Percentiles rank a stretch among this genome's conserved stretches.
These are phyloP conservation scores for Ptyas mucosa DNA, from an alignment of 2,113 vertebrate genomes.

Conservation along the genomic window DNA sequence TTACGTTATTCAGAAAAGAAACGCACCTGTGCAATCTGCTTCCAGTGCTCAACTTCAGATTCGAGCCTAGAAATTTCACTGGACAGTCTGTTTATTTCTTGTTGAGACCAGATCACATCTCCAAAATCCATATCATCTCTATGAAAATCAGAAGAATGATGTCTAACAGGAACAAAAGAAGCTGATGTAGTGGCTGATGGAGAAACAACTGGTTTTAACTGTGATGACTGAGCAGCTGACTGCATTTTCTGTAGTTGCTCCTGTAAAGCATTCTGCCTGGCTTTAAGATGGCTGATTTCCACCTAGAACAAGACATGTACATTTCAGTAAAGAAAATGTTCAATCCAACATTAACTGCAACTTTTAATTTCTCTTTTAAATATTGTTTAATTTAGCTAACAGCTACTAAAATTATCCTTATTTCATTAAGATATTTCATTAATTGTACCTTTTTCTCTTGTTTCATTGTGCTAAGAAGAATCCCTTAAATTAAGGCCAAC, in stretches of 20 bases:
- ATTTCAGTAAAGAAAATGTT: constrained; percentile 25
- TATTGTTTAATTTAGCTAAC: not conserved
- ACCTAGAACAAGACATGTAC: constrained; percentile 71
- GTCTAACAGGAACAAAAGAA: constrained; percentile 69
- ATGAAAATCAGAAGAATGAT: constrained; percentile 77
- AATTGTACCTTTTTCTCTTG: not conserved
- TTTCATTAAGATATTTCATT: not conserved
- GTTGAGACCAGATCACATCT: constrained; percentile 91
- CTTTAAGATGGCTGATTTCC: constrained; percentile 93
- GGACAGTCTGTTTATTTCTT: constrained; percentile 94
- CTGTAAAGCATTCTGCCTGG: constrained; percentile 85
- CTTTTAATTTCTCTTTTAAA: not conserved
- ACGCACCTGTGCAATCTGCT: constrained; percentile 83
- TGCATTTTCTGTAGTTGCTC: constrained; percentile 88
- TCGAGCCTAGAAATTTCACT: constrained; percentile 85
- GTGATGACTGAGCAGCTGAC: constrained; percentile 67
- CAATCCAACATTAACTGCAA: not conserved
- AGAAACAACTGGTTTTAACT: constrained; percentile 51
- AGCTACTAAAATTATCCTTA: not conserved
- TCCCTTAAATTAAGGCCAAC: not conserved
- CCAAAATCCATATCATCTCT: constrained; percentile 90
- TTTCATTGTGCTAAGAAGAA: not conserved
- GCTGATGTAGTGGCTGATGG: constrained; percentile 62
- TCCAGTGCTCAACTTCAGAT: constrained; percentile 88
- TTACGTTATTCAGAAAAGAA: not conserved